Evolutionary conservation across 2,113 vertebrate genomes (phyloP), one percentile per base, ranked within the genome.

Genomic region (Vulpes vulpes): DNA sequence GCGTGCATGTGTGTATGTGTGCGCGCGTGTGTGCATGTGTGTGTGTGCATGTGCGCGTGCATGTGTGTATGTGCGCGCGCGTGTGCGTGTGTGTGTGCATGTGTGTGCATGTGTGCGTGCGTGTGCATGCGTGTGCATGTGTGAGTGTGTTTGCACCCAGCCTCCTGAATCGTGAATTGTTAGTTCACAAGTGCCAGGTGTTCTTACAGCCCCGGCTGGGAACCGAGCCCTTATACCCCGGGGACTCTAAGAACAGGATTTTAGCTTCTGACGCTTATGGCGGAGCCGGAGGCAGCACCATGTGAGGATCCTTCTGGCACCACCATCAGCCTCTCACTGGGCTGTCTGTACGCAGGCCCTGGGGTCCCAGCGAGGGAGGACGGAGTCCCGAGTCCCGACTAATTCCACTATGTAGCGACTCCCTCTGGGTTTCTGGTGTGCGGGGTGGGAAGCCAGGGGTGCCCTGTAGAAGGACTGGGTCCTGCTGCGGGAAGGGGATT

Each of bases 151-250:
- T 98, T 98, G 95, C 55, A 82, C 83, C 84, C 83, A 89, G 89
- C 64, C 78, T 97, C 91, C 59, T 97, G 98, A 98, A 96, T 97
- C 96, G 88, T 95, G 94, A 96, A 95, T 93, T 96, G 94, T 91
- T 97, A 91, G 74, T 95, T 95, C 94, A 95, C 16, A 91, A 90
- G 96, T 92, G 89, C 62, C 94, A 97, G 97, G 94, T 97, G 94
- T 96, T 97, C 96, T 93, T 94, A 87, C 69, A 94, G 57, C 76
- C 57, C 35, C 81, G 92, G 88, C 92, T 1, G 57, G 89, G 96
- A 96, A 96, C 85, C 91, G 91, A 88, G 96, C 78, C 87, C 38
- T 96, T 90, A 84, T 90, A 95, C 64, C 67, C 82, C 57, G 90
- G 91, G 30, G 43, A 92, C 80, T 91, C 94, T 62, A 91, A 92